These are phyloP conservation scores for Gorsachius goisagi DNA, from an alignment of 2,113 vertebrate genomes.

Conservation along the genomic window DNA sequence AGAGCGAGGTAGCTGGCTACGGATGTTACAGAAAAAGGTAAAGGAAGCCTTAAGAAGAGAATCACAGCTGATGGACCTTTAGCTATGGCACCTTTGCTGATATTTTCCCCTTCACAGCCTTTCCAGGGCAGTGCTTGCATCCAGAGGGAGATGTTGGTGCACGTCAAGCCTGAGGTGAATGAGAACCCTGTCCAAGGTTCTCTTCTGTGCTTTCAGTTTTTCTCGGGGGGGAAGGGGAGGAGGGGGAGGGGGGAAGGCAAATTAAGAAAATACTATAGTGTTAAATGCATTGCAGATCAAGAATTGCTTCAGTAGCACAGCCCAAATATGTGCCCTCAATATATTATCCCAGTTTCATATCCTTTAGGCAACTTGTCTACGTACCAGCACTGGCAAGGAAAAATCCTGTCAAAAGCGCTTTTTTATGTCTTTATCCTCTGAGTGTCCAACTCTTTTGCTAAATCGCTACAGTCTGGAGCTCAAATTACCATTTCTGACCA, in stretches of 20 bases:
- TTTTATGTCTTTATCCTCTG: not conserved
- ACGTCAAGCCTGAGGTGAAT: not conserved
- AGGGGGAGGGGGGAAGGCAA: not conserved
- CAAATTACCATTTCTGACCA: slow-evolving; percentile 57
- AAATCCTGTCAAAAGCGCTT: not conserved
- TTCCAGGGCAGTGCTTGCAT: not conserved
- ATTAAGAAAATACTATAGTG: not conserved
- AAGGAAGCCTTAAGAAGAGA: not conserved
- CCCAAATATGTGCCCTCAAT: not conserved
- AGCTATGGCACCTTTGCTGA: not conserved
- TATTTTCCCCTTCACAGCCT: not conserved
- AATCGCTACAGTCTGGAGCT: not conserved
- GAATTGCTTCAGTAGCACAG: not conserved
- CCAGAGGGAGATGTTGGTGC: not conserved
- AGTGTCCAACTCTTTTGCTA: not conserved
- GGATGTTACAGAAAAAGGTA: not conserved
- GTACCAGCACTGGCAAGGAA: not conserved
- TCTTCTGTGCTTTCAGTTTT: not conserved
- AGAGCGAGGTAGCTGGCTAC: not conserved
- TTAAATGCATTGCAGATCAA: not conserved
- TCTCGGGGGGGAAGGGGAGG: no score
- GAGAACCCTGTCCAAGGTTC: not conserved
- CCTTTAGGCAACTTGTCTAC: not conserved
- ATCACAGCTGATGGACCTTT: not conserved
- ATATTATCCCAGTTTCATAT: not conserved